phyloP scores from a whole-genome alignment of 2,888 invertebrate species.

The Belgica antarctica region DNA sequence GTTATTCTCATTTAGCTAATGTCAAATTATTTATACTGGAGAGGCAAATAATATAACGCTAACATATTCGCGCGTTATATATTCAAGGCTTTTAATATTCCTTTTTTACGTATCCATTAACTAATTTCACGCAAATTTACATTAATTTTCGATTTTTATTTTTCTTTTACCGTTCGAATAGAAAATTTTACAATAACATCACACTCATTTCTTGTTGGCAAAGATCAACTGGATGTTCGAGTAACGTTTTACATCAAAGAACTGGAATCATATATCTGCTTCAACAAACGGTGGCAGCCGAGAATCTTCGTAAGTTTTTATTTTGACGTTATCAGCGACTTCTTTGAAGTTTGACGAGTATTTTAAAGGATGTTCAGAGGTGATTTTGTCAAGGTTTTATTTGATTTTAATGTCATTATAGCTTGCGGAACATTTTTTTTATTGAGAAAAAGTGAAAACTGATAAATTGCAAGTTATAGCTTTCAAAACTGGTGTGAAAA shows the following conservation, averaged over 20 bases:
- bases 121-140: not conserved
- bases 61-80: constrained; percentile 7
- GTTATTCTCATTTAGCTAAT: not conserved
- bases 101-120: not conserved
- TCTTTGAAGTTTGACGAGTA: too few relatives aligned
- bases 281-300: constrained; percentile 38
- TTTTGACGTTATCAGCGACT: too few relatives aligned
- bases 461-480: too few relatives aligned
- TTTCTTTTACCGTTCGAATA: constrained; percentile 14
- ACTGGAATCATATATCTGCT: constrained; percentile 31
- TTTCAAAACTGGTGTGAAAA: too few relatives aligned
- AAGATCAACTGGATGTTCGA: constrained; percentile 24
- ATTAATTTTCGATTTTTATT: constrained; percentile 9
- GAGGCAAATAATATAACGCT: constrained; percentile 9
- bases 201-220: not conserved
- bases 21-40: not conserved
- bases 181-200: constrained; percentile 37
- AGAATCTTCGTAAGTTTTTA: constrained; percentile 34
- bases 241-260: constrained; percentile 38
- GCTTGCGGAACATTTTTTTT: too few relatives aligned
- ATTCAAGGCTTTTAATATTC: not conserved
- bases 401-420: not conserved
- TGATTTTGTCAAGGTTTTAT: too few relatives aligned
- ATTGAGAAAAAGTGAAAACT: too few relatives aligned
- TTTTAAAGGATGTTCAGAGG: too few relatives aligned